Conservation (phyloP, 2,113 vertebrate genomes). For the Chascanopsetta lugubris region DNA sequence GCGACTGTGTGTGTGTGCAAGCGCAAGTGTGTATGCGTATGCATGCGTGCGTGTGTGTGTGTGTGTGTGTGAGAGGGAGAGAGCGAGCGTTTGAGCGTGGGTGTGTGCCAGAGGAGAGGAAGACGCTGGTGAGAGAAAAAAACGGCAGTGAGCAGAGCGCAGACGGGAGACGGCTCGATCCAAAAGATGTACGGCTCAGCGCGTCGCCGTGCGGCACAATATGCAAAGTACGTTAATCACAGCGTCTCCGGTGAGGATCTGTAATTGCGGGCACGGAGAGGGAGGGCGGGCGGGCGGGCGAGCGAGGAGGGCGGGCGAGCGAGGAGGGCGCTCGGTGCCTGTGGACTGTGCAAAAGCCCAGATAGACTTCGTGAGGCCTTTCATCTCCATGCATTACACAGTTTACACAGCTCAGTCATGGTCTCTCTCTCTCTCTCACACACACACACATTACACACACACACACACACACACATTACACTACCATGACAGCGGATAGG, state of each 20-base stretch:
- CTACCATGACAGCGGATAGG: neutral
- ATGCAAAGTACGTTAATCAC: constrained; percentile 63
- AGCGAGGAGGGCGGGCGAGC: constrained; percentile 1
- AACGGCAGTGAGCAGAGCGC: constrained; percentile 25
- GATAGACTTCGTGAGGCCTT: constrained; percentile 42
- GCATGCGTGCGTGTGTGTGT: constrained; percentile 4
- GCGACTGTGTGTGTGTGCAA: constrained; percentile 14
- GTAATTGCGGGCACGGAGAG: constrained; percentile 33
- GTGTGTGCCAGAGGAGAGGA: neutral
- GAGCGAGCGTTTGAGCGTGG: constrained; percentile 2
- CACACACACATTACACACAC: neutral
- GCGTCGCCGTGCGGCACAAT: constrained; percentile 34
- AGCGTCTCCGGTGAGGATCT: constrained; percentile 6
- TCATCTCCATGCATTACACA: constrained; percentile 63
- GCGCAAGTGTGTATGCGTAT: too few species aligned
- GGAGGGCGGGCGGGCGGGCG: too few species aligned
- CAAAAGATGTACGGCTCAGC: constrained; percentile 58
- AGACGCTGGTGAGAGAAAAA: neutral
- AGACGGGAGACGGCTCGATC: constrained; percentile 36
- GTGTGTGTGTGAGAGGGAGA: constrained; percentile 5
- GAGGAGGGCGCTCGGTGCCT: constrained; percentile 31
- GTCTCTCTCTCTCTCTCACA: constrained; percentile 16
- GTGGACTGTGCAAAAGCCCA: constrained; percentile 14
- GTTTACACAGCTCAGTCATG: constrained; percentile 54
- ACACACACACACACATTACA: constrained; percentile 2